phyloP scores from a whole-genome alignment of 2,888 invertebrate species.

The Nebria salina region DNA sequence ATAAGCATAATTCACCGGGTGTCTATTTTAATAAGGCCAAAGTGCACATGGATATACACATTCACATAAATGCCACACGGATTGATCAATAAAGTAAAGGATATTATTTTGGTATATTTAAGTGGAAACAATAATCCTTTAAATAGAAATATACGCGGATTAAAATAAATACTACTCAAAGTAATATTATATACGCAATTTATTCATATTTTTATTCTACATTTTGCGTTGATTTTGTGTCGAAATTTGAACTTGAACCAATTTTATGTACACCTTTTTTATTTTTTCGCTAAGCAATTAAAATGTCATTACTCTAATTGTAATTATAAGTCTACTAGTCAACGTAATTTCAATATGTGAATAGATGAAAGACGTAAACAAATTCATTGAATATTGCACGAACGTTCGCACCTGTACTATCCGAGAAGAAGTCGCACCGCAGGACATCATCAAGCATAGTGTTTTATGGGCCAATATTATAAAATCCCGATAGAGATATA shows the following conservation, averaged over 20 bases:
- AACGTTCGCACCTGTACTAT: slow-evolving; percentile 25
- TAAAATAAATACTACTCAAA: too few relatives aligned
- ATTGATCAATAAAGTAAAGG: neutral
- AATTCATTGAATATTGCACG: neutral
- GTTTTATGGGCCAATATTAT: slow-evolving; percentile 31
- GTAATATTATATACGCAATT: too few relatives aligned
- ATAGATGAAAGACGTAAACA: too few relatives aligned
- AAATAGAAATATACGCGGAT: too few relatives aligned
- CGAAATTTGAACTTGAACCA: too few relatives aligned
- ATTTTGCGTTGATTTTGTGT: too few relatives aligned
- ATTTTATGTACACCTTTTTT: too few relatives aligned
- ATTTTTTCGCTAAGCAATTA: too few relatives aligned
- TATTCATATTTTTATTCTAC: too few relatives aligned
- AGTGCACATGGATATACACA: slow-evolving; percentile 6
- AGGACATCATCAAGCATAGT: slow-evolving; percentile 25
- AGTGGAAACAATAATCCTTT: neutral
- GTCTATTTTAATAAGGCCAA: slow-evolving; percentile 24
- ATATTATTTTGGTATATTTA: neutral
- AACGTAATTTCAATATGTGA: too few relatives aligned
- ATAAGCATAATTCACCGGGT: slow-evolving; percentile 12
- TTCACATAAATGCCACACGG: neutral
- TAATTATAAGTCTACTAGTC: too few relatives aligned
- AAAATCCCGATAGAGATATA: slow-evolving; percentile 25
- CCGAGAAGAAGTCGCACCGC: slow-evolving; percentile 4
- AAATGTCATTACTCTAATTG: too few relatives aligned